Evolutionary conservation across 2,888 invertebrate genomes (phyloP), one percentile per base, ranked within the genome.

Genomic region (Heterodera filipjevi): DNA sequence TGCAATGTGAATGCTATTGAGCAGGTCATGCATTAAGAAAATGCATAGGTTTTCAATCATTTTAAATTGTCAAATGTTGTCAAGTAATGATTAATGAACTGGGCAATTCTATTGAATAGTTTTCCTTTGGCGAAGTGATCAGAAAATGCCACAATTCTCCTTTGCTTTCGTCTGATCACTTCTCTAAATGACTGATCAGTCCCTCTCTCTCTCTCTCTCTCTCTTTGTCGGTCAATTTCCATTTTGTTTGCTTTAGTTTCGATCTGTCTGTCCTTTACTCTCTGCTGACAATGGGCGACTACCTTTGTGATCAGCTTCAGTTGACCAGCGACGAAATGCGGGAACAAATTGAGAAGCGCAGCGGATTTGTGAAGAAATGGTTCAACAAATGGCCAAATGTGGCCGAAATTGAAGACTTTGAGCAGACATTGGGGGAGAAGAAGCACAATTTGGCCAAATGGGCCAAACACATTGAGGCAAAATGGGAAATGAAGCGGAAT

Each of bases 341-440:
- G 1, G 59, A 59, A 59, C 59, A 59, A 22, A 59, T 59, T 22
- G 59, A 59, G 22, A 59, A 59, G 59, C 59, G 27, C 27, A 59
- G 27, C 59, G 59, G 59, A 59, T 59, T 59, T 59, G 59, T 27
- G 27, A 19, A 6, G 27, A 59, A 59, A 59, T 59, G 59, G 59
- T 59, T 59, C 59, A 59, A 59, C 59, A 59, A 59, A 12, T 59
- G 59, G 59, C 59, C 59, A 12, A 59, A 59, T 59, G 59, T 59
- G 59, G 59, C 59, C 59, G 59, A 59, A 59, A n/a, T 59, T 59
- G 27, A 27, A 1, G 59, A 27, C 59, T 59, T 59, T 59, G 59
- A 59, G 27, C 27, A 5, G 27, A 27, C 8, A 0, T 27, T 59
- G 6, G 27, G 27, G 6, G 59, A 59, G 27, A n/a, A 27, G 27